Evolutionary conservation across 23 tunicate species (phyloP), one percentile per base, ranked within the genome.

Genomic region (Styela plicata): DNA sequence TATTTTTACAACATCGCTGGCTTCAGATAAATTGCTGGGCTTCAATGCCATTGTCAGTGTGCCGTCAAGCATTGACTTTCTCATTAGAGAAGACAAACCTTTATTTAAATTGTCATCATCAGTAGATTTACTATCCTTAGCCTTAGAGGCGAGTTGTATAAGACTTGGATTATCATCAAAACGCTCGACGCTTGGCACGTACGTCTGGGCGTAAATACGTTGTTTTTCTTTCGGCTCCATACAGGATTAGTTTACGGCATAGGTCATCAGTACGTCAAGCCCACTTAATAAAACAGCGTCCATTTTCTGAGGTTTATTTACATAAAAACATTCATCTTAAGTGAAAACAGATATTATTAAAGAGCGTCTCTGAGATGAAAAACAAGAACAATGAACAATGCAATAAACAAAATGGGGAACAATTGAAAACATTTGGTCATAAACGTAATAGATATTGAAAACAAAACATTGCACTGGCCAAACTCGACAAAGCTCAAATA

Each of bases 101-200:
- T 13, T 44, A 44, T 44, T 44, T 44, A 44, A 44, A 44, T 7
- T 5, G 13, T 44, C 57, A 44, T 44, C 57, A 13, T 44, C 57
- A 44, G 7, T 44, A 5, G 57, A 44, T 44, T 44, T 44, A 44
- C 57, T 44, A 66, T 76, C 81, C 37, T 53, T 76, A 1, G 81
- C 81, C 31, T 76, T 76, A 21, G 81, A 76, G 29, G 81, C 81
- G 28, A 76, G 81, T 29, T 76, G 81, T 20, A 76, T 76, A 22
- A 53, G 53, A 76, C 81, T 53, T 0, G 64, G 81, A 52, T 76
- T 76, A 76, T 76, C 81, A 22, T 52, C 66, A 0, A 44, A 44
- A 33, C 64, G 28, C 21, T 53, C 81, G n/a, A 76, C 66, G 53
- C 66, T 76, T 0, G 81, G 81, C 23, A 76, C 37, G 30, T 36